Evolutionary conservation across 2,888 invertebrate genomes (phyloP).

Genomic region (Synanthedon formicaeformis): DNA sequence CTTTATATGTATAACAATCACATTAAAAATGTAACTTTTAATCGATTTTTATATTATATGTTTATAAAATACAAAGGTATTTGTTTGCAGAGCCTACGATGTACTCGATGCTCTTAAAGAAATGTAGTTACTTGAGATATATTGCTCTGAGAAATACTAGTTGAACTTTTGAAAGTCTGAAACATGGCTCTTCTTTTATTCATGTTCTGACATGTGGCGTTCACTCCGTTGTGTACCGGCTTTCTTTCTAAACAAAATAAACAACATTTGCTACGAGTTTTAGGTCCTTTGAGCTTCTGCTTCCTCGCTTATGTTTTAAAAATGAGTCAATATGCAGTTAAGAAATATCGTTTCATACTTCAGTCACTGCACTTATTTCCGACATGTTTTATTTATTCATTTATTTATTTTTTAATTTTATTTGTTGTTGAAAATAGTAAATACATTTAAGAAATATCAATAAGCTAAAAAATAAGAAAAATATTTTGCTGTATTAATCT

Average conservation of each 20-base stretch:
- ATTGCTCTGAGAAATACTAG: conserved; percentile 55
- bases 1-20: no score
- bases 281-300: conserved; percentile 61
- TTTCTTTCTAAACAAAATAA: conserved; percentile 68
- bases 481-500: no score
- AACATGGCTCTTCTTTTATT: conserved; percentile 67
- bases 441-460: no score
- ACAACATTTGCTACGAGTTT: conserved; percentile 62
- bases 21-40: no score
- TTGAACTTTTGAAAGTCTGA: conserved; percentile 63
- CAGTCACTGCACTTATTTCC: no score
- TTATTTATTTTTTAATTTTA: no score
- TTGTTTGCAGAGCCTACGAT: no score
- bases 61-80: no score
- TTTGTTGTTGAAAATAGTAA: no score
- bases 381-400: no score
- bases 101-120: conserved; percentile 16
- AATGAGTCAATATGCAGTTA: conserved; percentile 58
- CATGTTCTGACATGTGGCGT: conserved; percentile 67
- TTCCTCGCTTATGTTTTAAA: conserved; percentile 56
- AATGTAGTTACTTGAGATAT: conserved; percentile 25
- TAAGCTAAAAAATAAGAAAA: no score
- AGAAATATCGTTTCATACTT: conserved; percentile 1
- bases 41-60: no score
- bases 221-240: conserved; percentile 57